Conservation (phyloP, 2,888 invertebrate genomes). For the Acleris sparsana region DNA sequence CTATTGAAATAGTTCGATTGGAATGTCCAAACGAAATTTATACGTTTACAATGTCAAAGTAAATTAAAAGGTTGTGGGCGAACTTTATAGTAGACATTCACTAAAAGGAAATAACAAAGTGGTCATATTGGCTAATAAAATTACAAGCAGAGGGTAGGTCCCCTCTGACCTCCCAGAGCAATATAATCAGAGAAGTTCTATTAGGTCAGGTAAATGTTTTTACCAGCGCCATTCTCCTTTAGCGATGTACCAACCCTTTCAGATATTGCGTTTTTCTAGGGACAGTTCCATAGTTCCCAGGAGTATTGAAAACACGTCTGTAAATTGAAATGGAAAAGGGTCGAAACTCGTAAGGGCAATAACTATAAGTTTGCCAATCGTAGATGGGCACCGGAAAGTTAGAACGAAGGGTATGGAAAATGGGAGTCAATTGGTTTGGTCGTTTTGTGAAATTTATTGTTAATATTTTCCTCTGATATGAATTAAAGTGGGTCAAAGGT, state of each 20-base stretch:
- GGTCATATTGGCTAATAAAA: slow-evolving; percentile 1
- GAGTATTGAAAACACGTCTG: slow-evolving; percentile 69
- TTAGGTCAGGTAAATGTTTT: slow-evolving; percentile 31
- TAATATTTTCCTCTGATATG: slow-evolving; percentile 28
- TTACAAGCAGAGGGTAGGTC: slow-evolving; percentile 7
- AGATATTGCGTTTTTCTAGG: slow-evolving; percentile 59
- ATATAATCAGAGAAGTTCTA: slow-evolving; percentile 25
- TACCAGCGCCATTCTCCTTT: slow-evolving; percentile 23
- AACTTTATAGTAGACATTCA: background rate
- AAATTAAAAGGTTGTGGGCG: no score
- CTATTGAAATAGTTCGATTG: slow-evolving; percentile 1
- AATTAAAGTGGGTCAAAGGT: slow-evolving; percentile 18
- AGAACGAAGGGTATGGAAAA: slow-evolving; percentile 34
- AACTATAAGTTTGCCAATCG: slow-evolving; percentile 61
- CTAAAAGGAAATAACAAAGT: background rate
- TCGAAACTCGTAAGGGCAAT: slow-evolving; percentile 64
- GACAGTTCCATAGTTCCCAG: slow-evolving; percentile 55
- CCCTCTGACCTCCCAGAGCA: slow-evolving; percentile 7
- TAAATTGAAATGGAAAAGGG: slow-evolving; percentile 75
- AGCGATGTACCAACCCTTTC: slow-evolving; percentile 48
- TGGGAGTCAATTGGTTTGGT: slow-evolving; percentile 36
- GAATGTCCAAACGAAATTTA: background rate
- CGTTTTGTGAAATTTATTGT: slow-evolving; percentile 33
- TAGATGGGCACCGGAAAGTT: slow-evolving; percentile 44
- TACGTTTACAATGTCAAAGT: no score